Evolutionary conservation across 2,797 vertebrate species (phyloP).

Genomic region (Micrastur ruficollis): DNA sequence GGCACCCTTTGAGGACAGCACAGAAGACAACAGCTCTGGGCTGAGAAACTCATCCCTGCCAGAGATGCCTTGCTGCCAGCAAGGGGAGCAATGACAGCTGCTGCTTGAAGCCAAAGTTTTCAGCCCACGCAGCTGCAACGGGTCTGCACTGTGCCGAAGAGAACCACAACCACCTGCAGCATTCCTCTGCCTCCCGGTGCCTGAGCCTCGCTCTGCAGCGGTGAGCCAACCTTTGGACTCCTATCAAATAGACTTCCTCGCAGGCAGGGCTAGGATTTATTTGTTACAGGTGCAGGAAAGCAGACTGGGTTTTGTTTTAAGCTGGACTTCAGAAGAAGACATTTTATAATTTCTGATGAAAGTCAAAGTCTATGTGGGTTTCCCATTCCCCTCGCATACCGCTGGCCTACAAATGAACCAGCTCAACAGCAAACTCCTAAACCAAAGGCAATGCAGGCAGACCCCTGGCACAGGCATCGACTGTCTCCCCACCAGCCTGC

Average conservation of each 20-base stretch:
- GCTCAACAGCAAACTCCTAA: not conserved
- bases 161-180: not conserved
- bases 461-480: not conserved
- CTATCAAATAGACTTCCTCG: rapidly evolving
- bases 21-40: not conserved
- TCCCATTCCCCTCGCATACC: not conserved
- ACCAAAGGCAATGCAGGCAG: not conserved
- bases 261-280: not conserved
- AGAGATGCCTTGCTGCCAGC: not conserved
- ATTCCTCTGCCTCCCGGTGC: not conserved
- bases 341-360: not conserved
- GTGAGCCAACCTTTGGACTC: not conserved
- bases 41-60: not conserved
- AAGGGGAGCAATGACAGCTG: not conserved
- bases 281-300: rapidly evolving
- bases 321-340: not conserved
- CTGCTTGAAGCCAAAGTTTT: not conserved
- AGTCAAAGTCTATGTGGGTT: not conserved
- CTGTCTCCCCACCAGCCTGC: not conserved
- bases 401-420: not conserved
- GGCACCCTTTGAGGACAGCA: not conserved
- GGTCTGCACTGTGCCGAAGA: not conserved
- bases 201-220: not conserved
- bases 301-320: not conserved
- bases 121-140: not conserved